These are phyloP conservation scores for Gadopsis marmoratus DNA, from an alignment of 2,797 vertebrate genomes.

Conservation along the genomic window DNA sequence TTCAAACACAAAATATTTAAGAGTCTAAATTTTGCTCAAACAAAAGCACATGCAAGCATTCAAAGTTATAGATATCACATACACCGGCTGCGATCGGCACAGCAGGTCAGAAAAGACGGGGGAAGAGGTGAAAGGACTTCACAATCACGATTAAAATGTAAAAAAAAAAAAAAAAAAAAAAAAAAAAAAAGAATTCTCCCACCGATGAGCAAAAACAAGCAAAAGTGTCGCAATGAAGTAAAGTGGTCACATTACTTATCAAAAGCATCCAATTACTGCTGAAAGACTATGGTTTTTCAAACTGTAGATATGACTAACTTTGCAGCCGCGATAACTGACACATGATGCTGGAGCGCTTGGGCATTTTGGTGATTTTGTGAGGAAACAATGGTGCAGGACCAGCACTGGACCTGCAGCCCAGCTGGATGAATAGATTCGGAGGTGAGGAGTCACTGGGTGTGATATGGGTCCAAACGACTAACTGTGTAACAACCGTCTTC, in stretches of 20 bases:
- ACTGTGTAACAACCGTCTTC: background rate
- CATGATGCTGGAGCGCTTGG: background rate
- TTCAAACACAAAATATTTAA: conserved; percentile 3
- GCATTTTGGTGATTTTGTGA: background rate
- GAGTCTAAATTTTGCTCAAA: conserved; percentile 22
- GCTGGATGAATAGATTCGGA: background rate
- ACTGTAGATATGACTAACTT: background rate
- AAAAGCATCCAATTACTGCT: conserved; percentile 14
- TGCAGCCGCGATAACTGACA: background rate
- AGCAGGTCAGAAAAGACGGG: background rate
- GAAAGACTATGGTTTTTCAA: conserved; percentile 21
- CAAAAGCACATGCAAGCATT: conserved; percentile 52
- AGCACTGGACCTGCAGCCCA: background rate
- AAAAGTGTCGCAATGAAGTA: conserved; percentile 16
- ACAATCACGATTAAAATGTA: background rate
- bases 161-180: background rate
- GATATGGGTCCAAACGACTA: background rate
- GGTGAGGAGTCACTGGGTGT: background rate
- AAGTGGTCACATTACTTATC: conserved; percentile 34
- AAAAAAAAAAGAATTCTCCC: conserved; percentile 4
- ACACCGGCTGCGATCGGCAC: conserved; percentile 16
- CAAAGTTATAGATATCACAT: conserved; percentile 15
- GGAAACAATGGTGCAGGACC: background rate
- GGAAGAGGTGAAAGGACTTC: background rate
- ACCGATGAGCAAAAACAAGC: conserved; percentile 10